Evolutionary conservation across 1,140 invertebrate genomes (phyloP).

Genomic region (Atta texana): DNA sequence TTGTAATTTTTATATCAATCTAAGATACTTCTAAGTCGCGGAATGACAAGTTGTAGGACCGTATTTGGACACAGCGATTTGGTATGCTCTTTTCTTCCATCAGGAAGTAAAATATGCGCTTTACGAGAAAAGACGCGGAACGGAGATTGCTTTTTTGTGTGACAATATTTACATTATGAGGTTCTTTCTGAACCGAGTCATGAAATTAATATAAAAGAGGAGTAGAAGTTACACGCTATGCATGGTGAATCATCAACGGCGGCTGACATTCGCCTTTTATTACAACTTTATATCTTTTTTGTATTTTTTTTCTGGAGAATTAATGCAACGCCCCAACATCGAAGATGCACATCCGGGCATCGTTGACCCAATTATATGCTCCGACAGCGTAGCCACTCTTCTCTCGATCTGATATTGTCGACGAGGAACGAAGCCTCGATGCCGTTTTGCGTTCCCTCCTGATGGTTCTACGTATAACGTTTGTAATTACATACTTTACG

Average conservation of each 20-base stretch:
- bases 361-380: constrained; percentile 69
- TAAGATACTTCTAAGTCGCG: background rate
- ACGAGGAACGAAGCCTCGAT: constrained; percentile 19
- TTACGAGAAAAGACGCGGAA: constrained; percentile 15
- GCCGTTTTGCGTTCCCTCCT: background rate
- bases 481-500: constrained; percentile 58
- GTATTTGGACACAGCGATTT: constrained; percentile 12
- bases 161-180: constrained; percentile 18
- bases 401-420: constrained; percentile 58
- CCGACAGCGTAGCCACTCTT: constrained; percentile 53
- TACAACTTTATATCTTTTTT: constrained; percentile 13
- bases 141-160: constrained; percentile 37
- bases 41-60: constrained; percentile 25
- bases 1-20: background rate
- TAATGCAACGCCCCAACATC: constrained; percentile 14
- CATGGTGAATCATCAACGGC: background rate
- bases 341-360: constrained; percentile 56
- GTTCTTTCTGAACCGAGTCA: background rate
- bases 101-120: background rate
- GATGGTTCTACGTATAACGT: constrained; percentile 37
- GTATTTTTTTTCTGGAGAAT: background rate
- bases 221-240: background rate
- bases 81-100: background rate
- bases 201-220: constrained; percentile 4
- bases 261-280: constrained; percentile 12